A percentile compares a stretch with the other conserved stretches of the same genome.
phyloP scores from a whole-genome alignment of 1,140 invertebrate species.

The Acyrthosiphon pisum region DNA sequence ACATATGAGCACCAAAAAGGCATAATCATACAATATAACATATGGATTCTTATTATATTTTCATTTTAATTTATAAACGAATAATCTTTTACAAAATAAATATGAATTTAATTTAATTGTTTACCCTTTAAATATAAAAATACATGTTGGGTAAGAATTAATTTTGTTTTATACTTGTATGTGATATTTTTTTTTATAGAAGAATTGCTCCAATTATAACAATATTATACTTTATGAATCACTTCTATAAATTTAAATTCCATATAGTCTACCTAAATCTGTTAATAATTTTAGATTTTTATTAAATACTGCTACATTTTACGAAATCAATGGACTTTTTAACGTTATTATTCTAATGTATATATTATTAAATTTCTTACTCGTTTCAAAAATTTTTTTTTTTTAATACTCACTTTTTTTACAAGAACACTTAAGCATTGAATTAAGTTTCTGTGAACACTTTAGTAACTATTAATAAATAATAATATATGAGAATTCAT shows the following conservation, averaged over 20 bases:
- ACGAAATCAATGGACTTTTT: too few relatives aligned
- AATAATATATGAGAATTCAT: not conserved
- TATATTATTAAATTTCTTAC: not conserved
- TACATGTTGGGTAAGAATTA: not conserved
- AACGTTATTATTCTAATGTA: not conserved
- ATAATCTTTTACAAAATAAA: not conserved
- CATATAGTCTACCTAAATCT: not conserved
- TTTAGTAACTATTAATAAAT: not conserved
- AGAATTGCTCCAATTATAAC: not conserved
- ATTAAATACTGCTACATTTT: too few relatives aligned
- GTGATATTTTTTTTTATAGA: too few relatives aligned
- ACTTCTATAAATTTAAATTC: not conserved
- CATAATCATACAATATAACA: too few relatives aligned
- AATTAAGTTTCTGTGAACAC: not conserved
- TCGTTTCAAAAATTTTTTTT: not conserved
- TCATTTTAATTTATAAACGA: not conserved
- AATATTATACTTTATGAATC: not conserved
- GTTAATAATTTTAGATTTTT: not conserved
- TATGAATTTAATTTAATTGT: not conserved
- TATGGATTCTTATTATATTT: too few relatives aligned
- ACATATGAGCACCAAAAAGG: too few relatives aligned
- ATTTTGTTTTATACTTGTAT: not conserved
- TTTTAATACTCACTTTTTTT: not conserved
- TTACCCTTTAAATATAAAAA: not conserved
- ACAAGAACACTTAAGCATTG: not conserved